Conservation (phyloP, 2,113 vertebrate species). For the Brachyhypopomus occidentalis region DNA sequence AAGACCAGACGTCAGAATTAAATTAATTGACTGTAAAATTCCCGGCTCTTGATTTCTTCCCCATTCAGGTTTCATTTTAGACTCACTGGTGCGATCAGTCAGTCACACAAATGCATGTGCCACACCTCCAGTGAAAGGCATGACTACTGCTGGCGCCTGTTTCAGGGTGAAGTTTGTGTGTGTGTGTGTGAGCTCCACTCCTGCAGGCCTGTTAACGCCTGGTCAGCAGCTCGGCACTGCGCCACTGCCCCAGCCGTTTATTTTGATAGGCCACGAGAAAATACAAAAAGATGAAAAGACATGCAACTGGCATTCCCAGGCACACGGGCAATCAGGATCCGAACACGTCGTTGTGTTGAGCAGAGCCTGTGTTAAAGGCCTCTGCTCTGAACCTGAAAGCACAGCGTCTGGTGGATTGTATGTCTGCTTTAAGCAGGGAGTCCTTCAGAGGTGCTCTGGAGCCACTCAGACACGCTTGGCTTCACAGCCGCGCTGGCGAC, state of each 20-base stretch:
- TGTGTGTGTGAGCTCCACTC: not conserved
- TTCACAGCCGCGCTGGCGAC: slow-evolving; percentile 19
- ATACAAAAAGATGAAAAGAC: slow-evolving; percentile 32
- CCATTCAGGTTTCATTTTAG: slow-evolving; percentile 2
- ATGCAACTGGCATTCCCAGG: slow-evolving; percentile 12
- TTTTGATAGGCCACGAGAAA: slow-evolving; percentile 28
- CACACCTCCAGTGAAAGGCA: not conserved
- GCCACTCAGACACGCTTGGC: slow-evolving; percentile 22
- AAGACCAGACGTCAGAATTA: slow-evolving; percentile 16
- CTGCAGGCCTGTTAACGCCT: not conserved
- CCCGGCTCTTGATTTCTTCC: slow-evolving; percentile 9
- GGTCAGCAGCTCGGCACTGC: not conserved
- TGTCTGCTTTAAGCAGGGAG: slow-evolving; percentile 25
- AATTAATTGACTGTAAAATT: slow-evolving; percentile 36
- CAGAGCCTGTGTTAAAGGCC: slow-evolving; percentile 16
- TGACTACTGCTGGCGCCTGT: not conserved
- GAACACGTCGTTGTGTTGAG: slow-evolving; percentile 10
- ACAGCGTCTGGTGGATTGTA: slow-evolving; percentile 16
- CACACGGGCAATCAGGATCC: slow-evolving; percentile 29
- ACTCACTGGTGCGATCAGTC: not conserved
- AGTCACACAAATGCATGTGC: not conserved
- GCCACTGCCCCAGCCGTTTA: slow-evolving; percentile 10
- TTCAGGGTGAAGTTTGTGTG: slow-evolving; percentile 6
- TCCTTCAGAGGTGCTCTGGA: slow-evolving; percentile 28
- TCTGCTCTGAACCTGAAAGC: slow-evolving; percentile 12